Percentiles rank a stretch among this genome's conserved stretches.
phyloP scores from a whole-genome alignment of 2,797 vertebrate species.

The Chrosomus eos region DNA sequence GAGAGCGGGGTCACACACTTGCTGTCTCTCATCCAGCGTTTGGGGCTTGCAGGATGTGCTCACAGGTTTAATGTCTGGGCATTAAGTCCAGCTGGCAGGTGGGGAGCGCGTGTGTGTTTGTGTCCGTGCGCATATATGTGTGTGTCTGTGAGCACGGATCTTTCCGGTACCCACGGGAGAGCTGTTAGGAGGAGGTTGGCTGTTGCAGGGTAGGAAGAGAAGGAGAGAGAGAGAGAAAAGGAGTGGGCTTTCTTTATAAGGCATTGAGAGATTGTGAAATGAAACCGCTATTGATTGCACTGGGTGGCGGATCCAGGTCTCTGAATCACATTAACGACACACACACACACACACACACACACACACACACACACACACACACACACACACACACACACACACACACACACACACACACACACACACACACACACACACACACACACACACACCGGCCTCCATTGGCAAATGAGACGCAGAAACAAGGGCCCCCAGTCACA shows the following conservation, averaged over 20 bases:
- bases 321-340: constrained; percentile 79
- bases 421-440: constrained; percentile 48
- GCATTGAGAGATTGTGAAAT: constrained; percentile 80
- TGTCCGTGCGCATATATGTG: constrained; percentile 39
- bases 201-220: constrained; percentile 66
- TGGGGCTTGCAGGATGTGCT: constrained; percentile 47
- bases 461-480: constrained; percentile 57
- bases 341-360: constrained; percentile 46
- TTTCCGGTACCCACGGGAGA: constrained; percentile 67
- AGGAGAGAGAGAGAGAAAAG: constrained; percentile 51
- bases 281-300: constrained; percentile 84
- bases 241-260: constrained; percentile 76
- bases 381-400: constrained; percentile 50
- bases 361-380: constrained; percentile 43
- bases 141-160: constrained; percentile 57
- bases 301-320: constrained; percentile 79
- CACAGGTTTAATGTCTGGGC: constrained; percentile 64
- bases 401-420: constrained; percentile 64
- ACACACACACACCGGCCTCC: constrained; percentile 35
- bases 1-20: constrained; percentile 50
- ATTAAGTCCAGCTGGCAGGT: constrained; percentile 65
- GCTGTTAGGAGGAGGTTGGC: constrained; percentile 64
- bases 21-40: constrained; percentile 47
- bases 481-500: constrained; percentile 58
- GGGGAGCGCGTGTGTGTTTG: constrained; percentile 38